Evolutionary conservation across 2,888 invertebrate species (phyloP), one percentile per base, ranked within the genome.

Genomic region (Labia minor): DNA sequence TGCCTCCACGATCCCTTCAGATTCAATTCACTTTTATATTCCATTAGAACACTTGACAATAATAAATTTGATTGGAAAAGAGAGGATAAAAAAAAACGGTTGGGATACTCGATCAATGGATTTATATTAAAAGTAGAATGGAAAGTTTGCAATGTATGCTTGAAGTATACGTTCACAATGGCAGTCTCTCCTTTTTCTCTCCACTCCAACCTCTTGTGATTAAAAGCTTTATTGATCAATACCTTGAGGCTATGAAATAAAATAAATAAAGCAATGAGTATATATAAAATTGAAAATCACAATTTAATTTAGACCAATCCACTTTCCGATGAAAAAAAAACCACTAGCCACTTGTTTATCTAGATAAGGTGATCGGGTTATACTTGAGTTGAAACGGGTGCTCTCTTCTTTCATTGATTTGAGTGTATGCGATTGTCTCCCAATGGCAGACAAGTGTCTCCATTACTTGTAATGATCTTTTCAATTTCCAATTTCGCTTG

Each of bases 101-200:
- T 49, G n/a, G 49, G 49, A 49, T 49, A 49, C 49, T 49, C 16
- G 49, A 49, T 49, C 49, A 49, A 49, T 49, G 49, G 49, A 49
- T 49, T 49, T 49, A 26, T 26, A 26, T 26, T 26, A 26, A 26
- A 26, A 26, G 26, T 26, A 49, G 49, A 49, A 49, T 26, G 26
- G 26, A 49, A 49, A 49, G 49, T 49, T 49, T 49, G 49, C 49
- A 11, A 49, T 49, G 49, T 49, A 3, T 49, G 14, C 16, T 49
- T 49, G n/a, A 49, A 49, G 49, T 49, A 14, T 49, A 14, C 14
- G 49, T n/a, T 16, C 49, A 49, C 49, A 49, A 49, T 49, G 49
- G 49, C 49, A 3, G 3, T 8, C 26, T 49, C 49, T 49, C 49
- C 49, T 49, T 49, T 49, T n/a, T n/a, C 2, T 49, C 49, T 16